phyloP scores from a whole-genome alignment of 2,113 vertebrate species.

The Benitochromis conjunctus region DNA sequence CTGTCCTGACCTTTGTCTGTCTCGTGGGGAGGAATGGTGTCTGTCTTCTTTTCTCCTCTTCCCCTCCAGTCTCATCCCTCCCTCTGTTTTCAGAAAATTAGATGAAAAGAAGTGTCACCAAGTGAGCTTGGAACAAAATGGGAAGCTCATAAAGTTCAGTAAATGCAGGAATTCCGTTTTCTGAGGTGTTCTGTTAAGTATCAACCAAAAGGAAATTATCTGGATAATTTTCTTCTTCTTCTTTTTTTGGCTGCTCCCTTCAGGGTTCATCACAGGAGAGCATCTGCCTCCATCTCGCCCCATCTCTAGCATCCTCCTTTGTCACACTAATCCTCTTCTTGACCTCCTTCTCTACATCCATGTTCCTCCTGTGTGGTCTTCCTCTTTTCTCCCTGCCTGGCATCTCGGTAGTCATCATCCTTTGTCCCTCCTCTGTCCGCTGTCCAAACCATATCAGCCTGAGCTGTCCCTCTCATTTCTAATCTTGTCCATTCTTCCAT shows the following conservation, averaged over 20 bases:
- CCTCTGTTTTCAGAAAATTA: background rate
- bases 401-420: background rate
- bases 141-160: background rate
- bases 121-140: slow-evolving; percentile 4
- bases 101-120: background rate
- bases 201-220: background rate
- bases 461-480: background rate
- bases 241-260: background rate
- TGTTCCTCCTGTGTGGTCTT: background rate
- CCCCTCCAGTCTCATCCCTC: slow-evolving; percentile 1
- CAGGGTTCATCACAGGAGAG: background rate
- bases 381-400: background rate
- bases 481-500: background rate
- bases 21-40: slow-evolving; percentile 25
- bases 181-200: background rate
- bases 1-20: slow-evolving; percentile 22
- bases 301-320: background rate
- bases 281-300: background rate
- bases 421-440: background rate
- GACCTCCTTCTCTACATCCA: background rate
- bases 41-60: background rate
- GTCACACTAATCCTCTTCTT: background rate
- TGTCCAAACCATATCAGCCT: background rate
- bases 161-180: background rate
- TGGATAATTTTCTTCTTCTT: too few species aligned